Base-by-base conservation (phyloP, 2,888 invertebrate species). In the Protonemura montana region DNA sequence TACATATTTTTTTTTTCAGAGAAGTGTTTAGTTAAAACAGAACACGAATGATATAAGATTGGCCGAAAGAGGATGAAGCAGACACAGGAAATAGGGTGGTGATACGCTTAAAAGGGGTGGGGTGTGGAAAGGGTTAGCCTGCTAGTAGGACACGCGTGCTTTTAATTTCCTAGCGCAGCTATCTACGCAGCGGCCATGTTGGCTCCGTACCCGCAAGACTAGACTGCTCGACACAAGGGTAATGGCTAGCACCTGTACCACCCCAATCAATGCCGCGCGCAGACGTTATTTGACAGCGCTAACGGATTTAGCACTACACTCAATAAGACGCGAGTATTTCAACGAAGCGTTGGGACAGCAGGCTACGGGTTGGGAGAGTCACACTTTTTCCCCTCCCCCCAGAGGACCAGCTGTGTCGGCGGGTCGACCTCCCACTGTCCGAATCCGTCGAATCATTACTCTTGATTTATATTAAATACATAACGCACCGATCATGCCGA, bases 111-210 rank as follows among this genome's bases (percentile, higher is more conserved):
- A 1, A 59, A 59, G 82, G 21, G 28, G 30, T 10, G 82, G 82
- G 30, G 82, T 29, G 82, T 6, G 82, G 35, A 21, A 35, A 3
- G 29, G 30, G 2, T 21, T n/a, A 35, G 3, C 35, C 3, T 35
- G 5, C 5, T 35, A 35, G 35, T 6, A 3, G 10, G 35, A 10
- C 35, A 35, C 83, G 42, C 25, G 42, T 41, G 83, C n/a, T 83
- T 83, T 83, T 83, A 83, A 83, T 83, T 83, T 83, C 83, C 83
- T n/a, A n/a, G 35, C 35, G 35, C 10, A 10, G 10, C 35, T 6
- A 10, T 35, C 35, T 35, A 35, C 35, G 10, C 35, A 35, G 35
- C 35, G 35, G 35, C 35, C 35, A 35, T 35, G 35, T 35, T n/a
- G 10, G 5, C 35, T 35, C 35, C 5, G 10, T 35, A 35, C 3